These are phyloP conservation scores for Trialeurodes vaporariorum DNA, from an alignment of 1,140 invertebrate species.

Conservation along the genomic window DNA sequence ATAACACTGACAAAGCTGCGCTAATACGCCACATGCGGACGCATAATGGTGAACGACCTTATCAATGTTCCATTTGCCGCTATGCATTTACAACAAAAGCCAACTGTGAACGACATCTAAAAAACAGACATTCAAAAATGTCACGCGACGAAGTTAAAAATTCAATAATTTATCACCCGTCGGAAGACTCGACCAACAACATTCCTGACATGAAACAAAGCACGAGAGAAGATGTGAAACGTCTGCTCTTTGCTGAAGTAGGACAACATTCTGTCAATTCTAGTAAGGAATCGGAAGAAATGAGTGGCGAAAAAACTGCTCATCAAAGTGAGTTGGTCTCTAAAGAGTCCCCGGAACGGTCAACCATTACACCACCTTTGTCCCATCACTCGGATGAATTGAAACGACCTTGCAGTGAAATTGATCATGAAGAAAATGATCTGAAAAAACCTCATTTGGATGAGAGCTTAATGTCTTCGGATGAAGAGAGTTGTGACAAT, in stretches of 20 bases:
- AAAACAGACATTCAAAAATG: constrained; percentile 76
- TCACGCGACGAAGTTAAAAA: constrained; percentile 74
- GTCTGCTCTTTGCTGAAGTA: constrained; percentile 19
- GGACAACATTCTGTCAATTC: constrained; percentile 7
- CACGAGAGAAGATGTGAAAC: constrained; percentile 19
- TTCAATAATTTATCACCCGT: constrained; percentile 73
- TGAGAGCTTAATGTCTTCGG: constrained; percentile 19
- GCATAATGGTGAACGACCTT: constrained; percentile 89
- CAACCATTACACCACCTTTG: background rate
- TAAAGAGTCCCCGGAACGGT: constrained; percentile 3
- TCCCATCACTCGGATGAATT: background rate
- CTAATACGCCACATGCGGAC: constrained; percentile 79
- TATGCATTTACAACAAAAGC: constrained; percentile 94
- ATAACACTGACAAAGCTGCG: constrained; percentile 79
- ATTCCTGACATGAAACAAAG: constrained; percentile 11
- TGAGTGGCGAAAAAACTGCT: background rate
- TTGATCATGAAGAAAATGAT: background rate
- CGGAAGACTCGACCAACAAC: constrained; percentile 64
- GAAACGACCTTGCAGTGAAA: background rate
- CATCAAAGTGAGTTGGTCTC: background rate
- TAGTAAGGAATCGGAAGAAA: constrained; percentile 8
- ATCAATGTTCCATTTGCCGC: constrained; percentile 84
- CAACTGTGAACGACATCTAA: constrained; percentile 77
- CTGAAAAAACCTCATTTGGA: constrained; percentile 9
- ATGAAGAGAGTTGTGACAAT: constrained; percentile 24